Evolutionary conservation across 64 coral and sea anemone species (phyloP), one percentile per base, ranked within the genome.

Genomic region (Montipora cactus): DNA sequence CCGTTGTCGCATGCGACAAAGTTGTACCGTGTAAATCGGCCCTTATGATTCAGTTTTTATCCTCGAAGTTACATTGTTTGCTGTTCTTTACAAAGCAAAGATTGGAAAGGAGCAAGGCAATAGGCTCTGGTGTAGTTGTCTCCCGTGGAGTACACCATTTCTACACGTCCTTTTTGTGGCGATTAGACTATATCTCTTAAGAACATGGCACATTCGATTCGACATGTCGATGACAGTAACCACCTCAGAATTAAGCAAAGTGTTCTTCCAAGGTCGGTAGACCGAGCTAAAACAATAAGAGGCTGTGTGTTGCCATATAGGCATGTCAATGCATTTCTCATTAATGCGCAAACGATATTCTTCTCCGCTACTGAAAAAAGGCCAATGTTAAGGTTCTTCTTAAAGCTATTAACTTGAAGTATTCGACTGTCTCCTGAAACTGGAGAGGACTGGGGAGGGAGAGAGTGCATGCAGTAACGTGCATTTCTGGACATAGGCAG

Each of bases 1-100:
- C 25, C 25, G 25, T 25, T 25, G 23, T 23, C 23, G 23, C 23
- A 23, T 23, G 23, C 23, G 23, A 23, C 23, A 23, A 23, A 23
- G 23, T 23, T 23, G 25, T 25, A 25, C 25, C 25, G 25, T 25
- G 25, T 25, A 25, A 25, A 25, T 25, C 25, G 25, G 25, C 25
- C 25, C 25, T 25, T 28, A 28, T 55, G 19, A 47, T 85, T 67
- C 19, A 67, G 16, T 85, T 21, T 85, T 67, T 28, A 25, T 85
- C 67, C 81, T 47, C 14, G 4, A 79, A 25, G 18, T 10, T 79
- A 18, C 0, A 79, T 79, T 79, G 25, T 79, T 44, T 79, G 50
- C 77, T 79, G 25, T 79, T 79, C 18, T 79, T 79, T 79, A 79
- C 37, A 79, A 79, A 79, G 77, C 44, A 79, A 79, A 79, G 77